These are phyloP conservation scores for Heptascelio sp. DNA, from an alignment of 2,888 invertebrate species.

Conservation along the genomic window DNA sequence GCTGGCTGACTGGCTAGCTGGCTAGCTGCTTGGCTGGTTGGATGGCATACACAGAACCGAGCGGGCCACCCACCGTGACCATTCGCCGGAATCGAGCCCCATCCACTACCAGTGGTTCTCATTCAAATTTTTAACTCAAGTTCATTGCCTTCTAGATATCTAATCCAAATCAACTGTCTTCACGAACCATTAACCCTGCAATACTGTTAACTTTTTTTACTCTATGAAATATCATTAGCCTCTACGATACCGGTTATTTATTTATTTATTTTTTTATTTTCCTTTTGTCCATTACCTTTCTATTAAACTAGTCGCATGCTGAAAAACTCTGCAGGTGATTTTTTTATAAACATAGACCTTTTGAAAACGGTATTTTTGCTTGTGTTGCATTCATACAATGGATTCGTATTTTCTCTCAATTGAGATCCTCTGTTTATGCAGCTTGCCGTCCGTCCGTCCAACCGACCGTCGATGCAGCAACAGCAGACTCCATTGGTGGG, in stretches of 20 bases:
- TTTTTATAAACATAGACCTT: constrained; percentile 1
- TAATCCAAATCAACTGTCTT: constrained; percentile 37
- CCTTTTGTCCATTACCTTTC: background rate
- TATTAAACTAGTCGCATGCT: background rate
- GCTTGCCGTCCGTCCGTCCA: constrained; percentile 77
- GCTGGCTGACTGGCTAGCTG: constrained; percentile 86
- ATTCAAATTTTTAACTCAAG: constrained; percentile 67
- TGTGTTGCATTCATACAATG: too few species aligned
- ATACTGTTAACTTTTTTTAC: background rate
- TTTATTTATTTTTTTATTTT: constrained; percentile 24
- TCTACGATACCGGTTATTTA: background rate
- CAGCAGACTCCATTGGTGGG: constrained; percentile 84
- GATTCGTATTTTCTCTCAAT: constrained; percentile 49
- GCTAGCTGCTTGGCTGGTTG: constrained; percentile 86
- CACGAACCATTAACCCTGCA: background rate
- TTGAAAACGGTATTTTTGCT: constrained; percentile 15
- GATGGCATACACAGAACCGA: constrained; percentile 86
- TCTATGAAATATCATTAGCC: constrained; percentile 1
- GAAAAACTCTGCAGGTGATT: background rate
- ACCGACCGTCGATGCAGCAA: constrained; percentile 82
- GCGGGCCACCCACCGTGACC: constrained; percentile 84
- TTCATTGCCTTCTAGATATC: constrained; percentile 54
- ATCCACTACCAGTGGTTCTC: constrained; percentile 82
- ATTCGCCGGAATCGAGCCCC: constrained; percentile 85
- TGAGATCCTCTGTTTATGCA: constrained; percentile 83